A percentile compares a stretch with the other conserved stretches of the same genome.
Conservation (phyloP, 2,888 invertebrate genomes). For the Opisthograptis luteolata region DNA sequence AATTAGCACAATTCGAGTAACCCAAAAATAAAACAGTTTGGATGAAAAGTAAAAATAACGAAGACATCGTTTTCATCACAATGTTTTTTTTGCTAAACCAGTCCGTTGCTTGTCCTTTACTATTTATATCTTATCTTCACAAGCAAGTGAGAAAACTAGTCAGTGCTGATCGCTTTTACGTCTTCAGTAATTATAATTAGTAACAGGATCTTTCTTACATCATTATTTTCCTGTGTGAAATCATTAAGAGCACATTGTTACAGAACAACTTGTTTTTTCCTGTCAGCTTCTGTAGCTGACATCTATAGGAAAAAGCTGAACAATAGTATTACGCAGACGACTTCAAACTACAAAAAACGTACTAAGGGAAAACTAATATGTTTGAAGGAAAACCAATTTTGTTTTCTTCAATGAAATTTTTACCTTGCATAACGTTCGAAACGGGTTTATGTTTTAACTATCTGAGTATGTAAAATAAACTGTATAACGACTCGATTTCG, state of each 20-base stretch:
- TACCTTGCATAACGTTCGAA: no score
- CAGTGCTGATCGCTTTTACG: not conserved
- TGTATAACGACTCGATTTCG: no score
- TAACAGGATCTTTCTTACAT: slow-evolving; percentile 1
- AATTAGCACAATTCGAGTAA: not conserved
- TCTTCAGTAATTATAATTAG: slow-evolving; percentile 1
- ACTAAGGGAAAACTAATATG: not conserved
- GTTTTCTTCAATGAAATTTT: no score
- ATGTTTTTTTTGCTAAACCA: no score
- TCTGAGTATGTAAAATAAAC: no score
- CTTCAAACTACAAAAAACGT: not conserved
- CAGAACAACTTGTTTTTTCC: no score
- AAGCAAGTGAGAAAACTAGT: not conserved
- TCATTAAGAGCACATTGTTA: not conserved
- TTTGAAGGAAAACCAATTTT: no score
- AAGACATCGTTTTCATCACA: no score
- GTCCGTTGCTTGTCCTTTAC: no score
- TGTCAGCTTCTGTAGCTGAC: no score
- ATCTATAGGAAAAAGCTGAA: not conserved
- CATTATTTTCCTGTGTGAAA: not conserved
- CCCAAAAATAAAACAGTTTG: not conserved
- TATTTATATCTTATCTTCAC: not conserved
- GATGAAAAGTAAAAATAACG: not conserved
- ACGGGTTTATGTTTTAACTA: no score
- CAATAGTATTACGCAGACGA: slow-evolving; percentile 5